phyloP scores from a whole-genome alignment of 23 tunicate species.

The Aplidium turbinatum region DNA sequence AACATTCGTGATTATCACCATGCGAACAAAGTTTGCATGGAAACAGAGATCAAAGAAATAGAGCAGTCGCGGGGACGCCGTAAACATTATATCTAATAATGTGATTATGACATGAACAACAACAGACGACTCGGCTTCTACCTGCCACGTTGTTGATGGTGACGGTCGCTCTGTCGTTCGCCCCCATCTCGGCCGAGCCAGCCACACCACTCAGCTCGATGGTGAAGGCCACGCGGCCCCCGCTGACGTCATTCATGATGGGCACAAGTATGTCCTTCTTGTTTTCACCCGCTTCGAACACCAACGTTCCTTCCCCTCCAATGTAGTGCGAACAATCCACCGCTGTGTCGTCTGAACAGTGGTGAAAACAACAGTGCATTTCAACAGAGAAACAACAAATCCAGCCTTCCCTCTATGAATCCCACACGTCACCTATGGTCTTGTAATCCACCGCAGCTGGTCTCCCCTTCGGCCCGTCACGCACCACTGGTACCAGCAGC shows the following conservation, averaged over 20 bases:
- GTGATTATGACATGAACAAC: slow-evolving; percentile 54
- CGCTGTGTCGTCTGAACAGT: slow-evolving; percentile 78
- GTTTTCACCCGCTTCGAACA: slow-evolving; percentile 61
- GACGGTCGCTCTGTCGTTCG: slow-evolving; percentile 46
- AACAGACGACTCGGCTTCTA: not conserved
- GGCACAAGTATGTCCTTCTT: slow-evolving; percentile 80
- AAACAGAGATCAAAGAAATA: not conserved
- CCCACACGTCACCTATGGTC: slow-evolving; percentile 50
- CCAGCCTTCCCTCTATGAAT: not conserved
- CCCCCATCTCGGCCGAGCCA: slow-evolving; percentile 76
- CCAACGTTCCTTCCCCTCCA: slow-evolving; percentile 72
- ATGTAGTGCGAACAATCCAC: slow-evolving; percentile 73
- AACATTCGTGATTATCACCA: too few relatives aligned
- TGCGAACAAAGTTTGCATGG: too few relatives aligned
- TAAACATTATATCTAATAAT: not conserved
- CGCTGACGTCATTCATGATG: slow-evolving; percentile 79
- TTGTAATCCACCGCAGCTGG: slow-evolving; percentile 65
- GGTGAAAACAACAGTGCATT: not conserved
- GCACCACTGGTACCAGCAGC: slow-evolving; percentile 65
- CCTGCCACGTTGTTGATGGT: slow-evolving; percentile 85
- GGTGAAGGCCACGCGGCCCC: slow-evolving; percentile 62
- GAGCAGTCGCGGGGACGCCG: not conserved
- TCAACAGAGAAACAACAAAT: not conserved
- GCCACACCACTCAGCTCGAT: slow-evolving; percentile 53
- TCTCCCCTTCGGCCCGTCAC: slow-evolving; percentile 87